phyloP scores from a whole-genome alignment of 2,797 vertebrate genomes.

The Pitangus sulphuratus region DNA sequence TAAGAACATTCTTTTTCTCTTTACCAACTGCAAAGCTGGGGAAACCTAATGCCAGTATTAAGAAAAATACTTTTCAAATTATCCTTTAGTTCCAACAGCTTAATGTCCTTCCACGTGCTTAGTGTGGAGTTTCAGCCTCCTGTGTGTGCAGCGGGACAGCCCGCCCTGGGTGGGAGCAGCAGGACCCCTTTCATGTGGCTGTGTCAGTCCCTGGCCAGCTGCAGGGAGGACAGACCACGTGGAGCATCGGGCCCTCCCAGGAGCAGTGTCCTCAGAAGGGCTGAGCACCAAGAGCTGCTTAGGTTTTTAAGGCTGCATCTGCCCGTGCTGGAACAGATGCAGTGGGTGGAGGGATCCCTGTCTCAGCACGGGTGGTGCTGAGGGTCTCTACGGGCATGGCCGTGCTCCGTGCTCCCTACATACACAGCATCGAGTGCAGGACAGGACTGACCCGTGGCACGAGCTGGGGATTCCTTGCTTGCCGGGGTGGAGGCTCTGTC shows the following conservation, averaged over 20 bases:
- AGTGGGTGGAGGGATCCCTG: background rate
- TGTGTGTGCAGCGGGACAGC: background rate
- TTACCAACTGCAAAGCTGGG: slow-evolving; percentile 56
- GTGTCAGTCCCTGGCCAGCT: background rate
- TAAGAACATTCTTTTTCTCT: slow-evolving; percentile 61
- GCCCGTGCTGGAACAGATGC: background rate
- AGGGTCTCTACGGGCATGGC: background rate
- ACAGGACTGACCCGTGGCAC: background rate
- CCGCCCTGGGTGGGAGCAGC: background rate
- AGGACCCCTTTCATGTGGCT: background rate
- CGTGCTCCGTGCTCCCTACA: rapidly evolving
- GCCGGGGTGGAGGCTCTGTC: background rate
- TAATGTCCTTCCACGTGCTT: slow-evolving; percentile 66
- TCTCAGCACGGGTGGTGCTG: background rate
- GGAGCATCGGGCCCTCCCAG: background rate
- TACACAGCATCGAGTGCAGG: rapidly evolving
- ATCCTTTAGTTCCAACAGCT: slow-evolving; percentile 75
- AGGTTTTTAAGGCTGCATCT: background rate
- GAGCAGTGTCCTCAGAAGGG: background rate
- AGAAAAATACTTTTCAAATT: slow-evolving; percentile 74
- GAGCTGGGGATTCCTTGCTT: background rate
- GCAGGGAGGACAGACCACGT: background rate
- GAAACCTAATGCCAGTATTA: slow-evolving; percentile 71
- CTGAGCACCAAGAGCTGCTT: background rate
- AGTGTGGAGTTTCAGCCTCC: slow-evolving; percentile 64